phyloP scores from a whole-genome alignment of 2,113 vertebrate genomes.

The Trematomus loennbergii region DNA sequence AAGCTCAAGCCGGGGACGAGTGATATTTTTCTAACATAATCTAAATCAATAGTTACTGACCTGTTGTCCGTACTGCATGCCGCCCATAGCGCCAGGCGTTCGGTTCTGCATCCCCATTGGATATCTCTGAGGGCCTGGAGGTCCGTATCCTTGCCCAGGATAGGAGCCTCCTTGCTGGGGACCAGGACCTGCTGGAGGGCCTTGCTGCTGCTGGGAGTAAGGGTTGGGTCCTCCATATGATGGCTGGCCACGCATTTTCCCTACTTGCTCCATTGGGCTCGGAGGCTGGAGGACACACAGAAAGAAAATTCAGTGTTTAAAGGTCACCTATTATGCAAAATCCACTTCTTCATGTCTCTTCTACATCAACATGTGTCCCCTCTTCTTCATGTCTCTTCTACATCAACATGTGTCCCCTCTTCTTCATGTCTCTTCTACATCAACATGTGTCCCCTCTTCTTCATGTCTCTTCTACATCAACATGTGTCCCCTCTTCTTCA shows the following conservation, averaged over 20 bases:
- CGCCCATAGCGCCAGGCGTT: constrained; percentile 88
- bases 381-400: no score
- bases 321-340: no score
- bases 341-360: no score
- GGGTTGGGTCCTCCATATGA: constrained; percentile 92
- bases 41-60: constrained; percentile 72
- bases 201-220: constrained; percentile 91
- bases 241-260: constrained; percentile 95
- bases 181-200: constrained; percentile 88
- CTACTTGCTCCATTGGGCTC: constrained; percentile 97
- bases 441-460: no score
- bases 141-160: constrained; percentile 91
- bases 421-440: no score
- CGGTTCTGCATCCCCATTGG: constrained; percentile 93
- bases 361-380: no score
- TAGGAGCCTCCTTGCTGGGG: constrained; percentile 91
- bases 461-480: no score
- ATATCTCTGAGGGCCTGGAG: constrained; percentile 92
- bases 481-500: no score
- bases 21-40: background rate
- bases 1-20: no score
- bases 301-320: constrained; percentile 4
- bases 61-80: constrained; percentile 95
- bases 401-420: no score
- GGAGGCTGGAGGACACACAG: constrained; percentile 85